Conservation (phyloP, 2,888 invertebrate species). For the Meganola albula region DNA sequence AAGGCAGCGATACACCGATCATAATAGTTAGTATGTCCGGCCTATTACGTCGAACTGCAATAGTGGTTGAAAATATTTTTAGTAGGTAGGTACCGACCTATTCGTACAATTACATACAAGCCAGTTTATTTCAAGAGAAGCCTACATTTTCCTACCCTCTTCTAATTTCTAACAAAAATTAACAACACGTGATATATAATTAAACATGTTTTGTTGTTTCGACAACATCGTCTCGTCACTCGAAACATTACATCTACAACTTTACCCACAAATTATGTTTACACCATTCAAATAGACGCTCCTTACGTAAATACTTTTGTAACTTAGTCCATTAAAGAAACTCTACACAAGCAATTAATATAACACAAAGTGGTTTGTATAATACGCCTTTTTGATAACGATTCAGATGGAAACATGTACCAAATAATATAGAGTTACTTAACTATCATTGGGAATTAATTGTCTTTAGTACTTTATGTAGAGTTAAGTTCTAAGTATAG, state of each 20-base stretch:
- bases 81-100: too few species aligned
- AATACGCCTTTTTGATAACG: slow-evolving; percentile 46
- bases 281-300: slow-evolving; percentile 68
- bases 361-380: slow-evolving; percentile 57
- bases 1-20: too few species aligned
- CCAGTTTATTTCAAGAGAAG: too few species aligned
- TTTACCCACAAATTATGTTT: slow-evolving; percentile 71
- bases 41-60: too few species aligned
- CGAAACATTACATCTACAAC: slow-evolving; percentile 61
- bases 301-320: slow-evolving; percentile 63
- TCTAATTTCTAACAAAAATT: too few species aligned
- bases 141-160: too few species aligned
- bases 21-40: too few species aligned
- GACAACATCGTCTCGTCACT: slow-evolving; percentile 50
- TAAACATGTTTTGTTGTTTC: slow-evolving; percentile 55
- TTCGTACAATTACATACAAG: too few species aligned
- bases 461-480: slow-evolving; percentile 12
- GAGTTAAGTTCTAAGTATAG: slow-evolving; percentile 10
- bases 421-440: slow-evolving; percentile 23
- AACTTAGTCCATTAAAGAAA: slow-evolving; percentile 68
- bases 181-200: slow-evolving; percentile 52
- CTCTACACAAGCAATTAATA: slow-evolving; percentile 62
- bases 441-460: too few species aligned
- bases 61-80: too few species aligned
- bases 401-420: slow-evolving; percentile 35